phyloP scores from a whole-genome alignment of 2,888 invertebrate genomes.

The Rhagonycha lutea region DNA sequence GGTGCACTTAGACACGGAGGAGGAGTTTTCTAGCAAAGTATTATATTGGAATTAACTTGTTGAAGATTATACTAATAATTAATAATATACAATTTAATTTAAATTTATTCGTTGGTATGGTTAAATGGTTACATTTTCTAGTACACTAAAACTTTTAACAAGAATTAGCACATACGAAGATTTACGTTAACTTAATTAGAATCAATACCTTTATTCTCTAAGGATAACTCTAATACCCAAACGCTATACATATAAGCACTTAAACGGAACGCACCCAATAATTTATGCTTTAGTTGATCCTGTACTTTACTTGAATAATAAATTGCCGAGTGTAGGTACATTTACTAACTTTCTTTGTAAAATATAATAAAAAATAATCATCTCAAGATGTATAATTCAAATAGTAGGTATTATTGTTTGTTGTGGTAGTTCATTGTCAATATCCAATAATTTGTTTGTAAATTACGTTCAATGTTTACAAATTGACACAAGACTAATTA shows the following conservation, averaged over 20 bases:
- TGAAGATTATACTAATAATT: too few species aligned
- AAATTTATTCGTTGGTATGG: too few species aligned
- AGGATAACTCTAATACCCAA: background rate
- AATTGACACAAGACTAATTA: background rate
- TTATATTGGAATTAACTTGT: too few species aligned
- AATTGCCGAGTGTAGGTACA: background rate
- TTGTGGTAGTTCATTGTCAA: background rate
- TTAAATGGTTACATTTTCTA: too few species aligned
- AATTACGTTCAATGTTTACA: background rate
- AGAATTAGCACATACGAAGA: background rate
- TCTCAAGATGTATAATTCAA: background rate
- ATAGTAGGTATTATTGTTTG: background rate
- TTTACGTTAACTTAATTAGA: background rate
- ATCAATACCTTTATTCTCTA: background rate
- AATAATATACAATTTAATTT: too few species aligned
- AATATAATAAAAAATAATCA: background rate
- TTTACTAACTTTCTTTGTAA: too few species aligned
- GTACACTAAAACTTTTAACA: background rate
- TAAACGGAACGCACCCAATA: background rate
- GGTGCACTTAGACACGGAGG: too few species aligned
- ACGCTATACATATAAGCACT: background rate
- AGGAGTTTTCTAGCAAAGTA: too few species aligned
- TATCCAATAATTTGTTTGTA: background rate
- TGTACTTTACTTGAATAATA: background rate
- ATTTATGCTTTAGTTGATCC: background rate